A percentile compares a stretch with the other conserved stretches of the same genome.
phyloP scores from a whole-genome alignment of 2,113 vertebrate genomes.

The Coturnix japonica region DNA sequence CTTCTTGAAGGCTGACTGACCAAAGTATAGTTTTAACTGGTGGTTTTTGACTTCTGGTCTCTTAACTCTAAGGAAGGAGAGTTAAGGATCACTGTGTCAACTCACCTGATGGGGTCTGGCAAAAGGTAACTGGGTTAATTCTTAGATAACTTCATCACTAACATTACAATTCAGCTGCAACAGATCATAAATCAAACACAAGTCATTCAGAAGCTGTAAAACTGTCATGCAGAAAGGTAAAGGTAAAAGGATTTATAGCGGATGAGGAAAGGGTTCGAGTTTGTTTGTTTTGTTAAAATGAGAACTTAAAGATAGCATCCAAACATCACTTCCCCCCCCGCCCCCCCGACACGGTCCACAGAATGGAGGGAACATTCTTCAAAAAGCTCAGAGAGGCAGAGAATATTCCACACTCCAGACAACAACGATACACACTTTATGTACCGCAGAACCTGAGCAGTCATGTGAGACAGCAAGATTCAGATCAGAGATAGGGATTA shows the following conservation, averaged over 20 bases:
- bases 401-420: not conserved
- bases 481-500: not conserved
- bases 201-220: not conserved
- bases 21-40: not conserved
- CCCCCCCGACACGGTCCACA: not conserved
- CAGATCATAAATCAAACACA: not conserved
- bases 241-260: not conserved
- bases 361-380: not conserved
- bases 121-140: not conserved
- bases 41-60: not conserved
- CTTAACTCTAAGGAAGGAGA: not conserved
- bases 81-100: not conserved
- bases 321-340: not conserved
- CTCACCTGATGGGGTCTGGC: not conserved
- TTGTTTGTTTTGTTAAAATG: not conserved
- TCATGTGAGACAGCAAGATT: not conserved
- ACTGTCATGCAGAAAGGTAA: not conserved
- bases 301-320: not conserved
- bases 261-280: not conserved
- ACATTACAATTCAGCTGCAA: not conserved
- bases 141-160: not conserved
- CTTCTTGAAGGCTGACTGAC: not conserved
- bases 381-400: not conserved
- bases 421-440: fast-evolving
- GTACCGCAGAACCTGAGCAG: not conserved